A percentile compares a stretch with the other conserved stretches of the same genome.
phyloP scores from a whole-genome alignment of 2,888 invertebrate species.

The Melieria omissa region DNA sequence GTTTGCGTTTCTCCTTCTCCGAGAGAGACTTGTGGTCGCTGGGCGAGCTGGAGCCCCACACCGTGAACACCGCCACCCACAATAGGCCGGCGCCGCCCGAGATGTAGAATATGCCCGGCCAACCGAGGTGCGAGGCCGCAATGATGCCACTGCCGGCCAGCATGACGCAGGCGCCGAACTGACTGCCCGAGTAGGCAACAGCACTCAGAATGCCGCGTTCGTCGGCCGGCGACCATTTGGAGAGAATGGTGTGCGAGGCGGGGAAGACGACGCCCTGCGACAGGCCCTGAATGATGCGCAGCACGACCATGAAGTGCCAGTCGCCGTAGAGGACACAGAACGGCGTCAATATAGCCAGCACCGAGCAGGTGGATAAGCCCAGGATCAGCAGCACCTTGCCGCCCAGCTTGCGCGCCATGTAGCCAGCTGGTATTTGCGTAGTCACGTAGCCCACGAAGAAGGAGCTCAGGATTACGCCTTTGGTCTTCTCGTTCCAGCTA shows the following conservation, averaged over 20 bases:
- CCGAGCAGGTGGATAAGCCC: constrained; percentile 72
- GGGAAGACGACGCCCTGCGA: constrained; percentile 77
- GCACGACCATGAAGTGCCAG: constrained; percentile 72
- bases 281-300: constrained; percentile 76
- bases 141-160: constrained; percentile 79
- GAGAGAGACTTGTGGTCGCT: constrained; percentile 72
- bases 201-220: constrained; percentile 76
- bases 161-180: constrained; percentile 82
- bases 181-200: constrained; percentile 77
- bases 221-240: constrained; percentile 76
- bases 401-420: constrained; percentile 76
- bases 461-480: constrained; percentile 72
- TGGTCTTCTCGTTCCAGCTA: constrained; percentile 70
- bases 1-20: constrained; percentile 73
- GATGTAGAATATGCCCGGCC: constrained; percentile 82
- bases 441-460: constrained; percentile 78
- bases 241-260: constrained; percentile 74
- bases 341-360: constrained; percentile 77
- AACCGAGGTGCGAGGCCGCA: constrained; percentile 75
- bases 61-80: constrained; percentile 73
- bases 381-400: constrained; percentile 73
- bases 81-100: constrained; percentile 74
- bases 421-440: constrained; percentile 74
- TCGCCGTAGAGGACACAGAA: constrained; percentile 73
- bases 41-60: constrained; percentile 77